Evolutionary conservation across 2,888 invertebrate genomes (phyloP), one percentile per base, ranked within the genome.

Genomic region (Agrotis clavis): DNA sequence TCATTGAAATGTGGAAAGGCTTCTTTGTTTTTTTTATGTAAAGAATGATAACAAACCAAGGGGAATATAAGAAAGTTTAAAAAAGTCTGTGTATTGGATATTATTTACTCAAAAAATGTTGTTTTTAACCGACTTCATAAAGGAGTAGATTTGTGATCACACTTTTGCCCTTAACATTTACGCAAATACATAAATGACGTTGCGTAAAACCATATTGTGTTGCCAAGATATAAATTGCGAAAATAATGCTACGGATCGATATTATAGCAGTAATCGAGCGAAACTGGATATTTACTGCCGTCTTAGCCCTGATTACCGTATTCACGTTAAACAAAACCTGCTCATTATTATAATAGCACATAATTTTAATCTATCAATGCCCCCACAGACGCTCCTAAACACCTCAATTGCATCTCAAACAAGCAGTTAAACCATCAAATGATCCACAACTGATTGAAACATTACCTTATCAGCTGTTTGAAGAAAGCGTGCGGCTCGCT

Each of bases 391-490:
- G 30, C 53, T 16, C 57, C 19, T 25, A 53, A 18, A 35, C 48
- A 57, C 80, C 2, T 79, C 41, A 59, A 18, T 30, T 54, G 35
- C 4, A 21, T 54, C n/a, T 61, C 19, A 59, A 79, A 51, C 77
- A 61, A 14, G 41, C 62, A 57, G 21, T 66, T 54, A n/a, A 62
- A n/a, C 21, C 48, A 54, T 48, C 53, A 9, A 71, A 51, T 47
- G 19, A 67, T 6, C 50, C 51, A 65, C 53, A 61, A 60, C 41
- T 62, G 73, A 80, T 76, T 64, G 67, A 80, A 72, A 68, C 65
- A 77, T 80, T 77, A 79, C 69, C 77, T 71, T 82, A 53, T 74
- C 71, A 61, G 50, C 50, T 66, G 71, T 76, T 77, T 76, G 62
- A 64, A 69, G 77, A 62, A 71, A 77, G 41, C 67, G 54, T 65